Base-by-base conservation (phyloP, 53 echinoderm and acorn worm species). In the Pentamera pediparva region DNA sequence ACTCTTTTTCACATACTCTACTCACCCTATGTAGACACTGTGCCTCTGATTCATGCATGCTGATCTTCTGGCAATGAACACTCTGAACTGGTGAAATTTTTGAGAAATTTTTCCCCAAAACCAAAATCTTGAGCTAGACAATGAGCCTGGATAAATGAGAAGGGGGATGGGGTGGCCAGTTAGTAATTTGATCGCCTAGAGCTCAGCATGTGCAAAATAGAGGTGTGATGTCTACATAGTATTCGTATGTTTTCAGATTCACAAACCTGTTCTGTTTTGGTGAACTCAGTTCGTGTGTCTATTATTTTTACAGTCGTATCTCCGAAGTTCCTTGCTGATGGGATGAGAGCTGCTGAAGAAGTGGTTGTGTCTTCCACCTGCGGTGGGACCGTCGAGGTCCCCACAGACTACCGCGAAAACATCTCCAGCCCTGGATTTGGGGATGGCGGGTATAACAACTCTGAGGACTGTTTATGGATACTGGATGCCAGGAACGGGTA, bases 351-450 rank as follows among this genome's bases (percentile, higher is more conserved):
- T 34, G 73, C 32, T 33, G 54, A 32, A 17, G 54, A 53, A 10
- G 32, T 5, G 20, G 13, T 72, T 19, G 26, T 34, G 2, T 24
- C 3, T 31, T 20, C 73, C 2, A 26, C 4, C 29, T 72, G 73
- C 20, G 73, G 17, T 18, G 35, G 30, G 34, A 52, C 54, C 35
- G 32, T 72, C 2, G 20, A 2, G 18, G 73, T 72, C 3, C 73
- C 73, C n/a, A 18, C n/a, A 35, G 6, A 20, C 10, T 17, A 29
- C 0, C 15, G 73, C n/a, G 53, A 17, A 54, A 35, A 53, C 5
- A 37, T 72, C 53, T 26, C 53, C 31, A 72, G 73, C 21, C 73
- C 73, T 4, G 73, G 73, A 34, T 72, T 4, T 20, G 12, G 22
- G 31, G 8, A 3, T 0, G 55, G 26, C n/a, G 54, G 48, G 1